A percentile compares a stretch with the other conserved stretches of the same genome.
Conservation (phyloP, 1,140 invertebrate genomes). For the Thaumetopoea pityocampa region DNA sequence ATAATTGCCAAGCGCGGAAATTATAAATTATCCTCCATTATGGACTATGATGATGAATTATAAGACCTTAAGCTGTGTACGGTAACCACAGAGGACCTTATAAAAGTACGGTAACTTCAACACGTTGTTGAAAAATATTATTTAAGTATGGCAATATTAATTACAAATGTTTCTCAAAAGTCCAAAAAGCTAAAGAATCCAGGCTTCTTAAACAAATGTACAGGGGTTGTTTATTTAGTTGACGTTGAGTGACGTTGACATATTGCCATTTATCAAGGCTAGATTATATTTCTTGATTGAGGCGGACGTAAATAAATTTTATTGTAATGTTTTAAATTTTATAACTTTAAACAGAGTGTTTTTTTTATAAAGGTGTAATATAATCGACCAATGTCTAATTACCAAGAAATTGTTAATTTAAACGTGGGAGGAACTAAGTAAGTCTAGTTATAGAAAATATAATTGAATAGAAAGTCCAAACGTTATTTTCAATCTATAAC, state of each 20-base stretch:
- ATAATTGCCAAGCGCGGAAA: no score
- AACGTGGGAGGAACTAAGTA: conserved; percentile 64
- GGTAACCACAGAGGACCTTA: no score
- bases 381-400: conserved; percentile 48
- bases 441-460: no score
- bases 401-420: conserved; percentile 69
- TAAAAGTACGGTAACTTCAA: no score
- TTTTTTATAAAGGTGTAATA: conserved; percentile 7
- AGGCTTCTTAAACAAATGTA: neutral
- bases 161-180: no score
- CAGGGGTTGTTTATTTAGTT: conserved; percentile 10
- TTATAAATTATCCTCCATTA: no score
- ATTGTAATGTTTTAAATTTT: conserved; percentile 4
- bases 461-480: conserved; percentile 8
- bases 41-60: no score
- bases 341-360: conserved; percentile 1
- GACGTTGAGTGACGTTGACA: conserved; percentile 33
- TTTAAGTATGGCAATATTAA: no score
- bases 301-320: conserved; percentile 25
- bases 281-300: no score
- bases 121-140: no score
- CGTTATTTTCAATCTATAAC: conserved; percentile 6
- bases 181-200: no score
- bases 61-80: no score
- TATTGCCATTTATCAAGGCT: conserved; percentile 12